A percentile compares a stretch with the other conserved stretches of the same genome.
These are phyloP conservation scores for Hipposideros larvatus DNA, from an alignment of 2,797 vertebrate species.

Conservation along the genomic window DNA sequence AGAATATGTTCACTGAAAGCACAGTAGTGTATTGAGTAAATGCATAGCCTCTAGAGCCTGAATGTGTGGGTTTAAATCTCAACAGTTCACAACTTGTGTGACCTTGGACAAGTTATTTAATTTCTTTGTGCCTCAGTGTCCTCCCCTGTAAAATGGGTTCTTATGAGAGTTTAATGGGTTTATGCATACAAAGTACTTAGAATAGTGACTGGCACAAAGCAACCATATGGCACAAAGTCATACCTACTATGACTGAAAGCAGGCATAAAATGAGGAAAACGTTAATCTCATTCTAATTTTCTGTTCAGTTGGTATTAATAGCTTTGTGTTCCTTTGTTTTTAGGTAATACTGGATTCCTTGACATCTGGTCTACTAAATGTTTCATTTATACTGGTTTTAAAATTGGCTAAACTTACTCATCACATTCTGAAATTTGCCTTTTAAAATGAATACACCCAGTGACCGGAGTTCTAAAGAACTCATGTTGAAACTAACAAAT, in stretches of 20 bases:
- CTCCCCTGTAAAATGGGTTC: neutral
- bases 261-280: neutral
- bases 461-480: slow-evolving; percentile 69
- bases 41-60: neutral
- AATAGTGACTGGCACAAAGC: neutral
- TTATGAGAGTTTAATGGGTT: neutral
- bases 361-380: neutral
- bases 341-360: neutral
- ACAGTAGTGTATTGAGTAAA: neutral
- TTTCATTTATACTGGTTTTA: slow-evolving; percentile 46
- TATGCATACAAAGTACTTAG: neutral
- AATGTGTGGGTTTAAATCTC: neutral
- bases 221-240: neutral
- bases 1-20: neutral
- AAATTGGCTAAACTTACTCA: slow-evolving; percentile 25
- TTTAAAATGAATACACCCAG: slow-evolving; percentile 23
- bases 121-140: neutral
- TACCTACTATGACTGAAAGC: neutral
- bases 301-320: neutral
- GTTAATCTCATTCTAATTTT: slow-evolving; percentile 13
- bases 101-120: neutral
- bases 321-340: neutral
- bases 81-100: neutral
- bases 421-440: slow-evolving; percentile 48
- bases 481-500: slow-evolving; percentile 76